Evolutionary conservation across 1,140 invertebrate genomes (phyloP), one percentile per base, ranked within the genome.

Genomic region (Pararge aegeria): DNA sequence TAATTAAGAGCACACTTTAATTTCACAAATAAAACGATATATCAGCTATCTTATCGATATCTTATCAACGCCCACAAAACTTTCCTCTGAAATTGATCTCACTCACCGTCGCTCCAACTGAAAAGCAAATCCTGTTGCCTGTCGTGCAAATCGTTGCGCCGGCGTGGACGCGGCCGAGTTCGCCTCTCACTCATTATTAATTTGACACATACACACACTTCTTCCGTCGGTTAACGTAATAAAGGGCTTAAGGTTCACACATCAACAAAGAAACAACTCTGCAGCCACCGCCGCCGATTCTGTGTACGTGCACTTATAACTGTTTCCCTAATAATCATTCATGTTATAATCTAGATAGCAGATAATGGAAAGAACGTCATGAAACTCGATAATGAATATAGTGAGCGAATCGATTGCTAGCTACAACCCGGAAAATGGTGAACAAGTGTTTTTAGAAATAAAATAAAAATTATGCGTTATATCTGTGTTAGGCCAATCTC

Each of bases 101-200:
- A 81, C 86, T 87, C 72, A 91, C 89, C 89, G 66, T 89, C 72
- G 53, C 68, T 85, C 89, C 89, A 91, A 46, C 80, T 73, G 42
- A 85, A 77, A 9, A 91, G 75, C 52, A 91, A 70, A 61, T 89
- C 89, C 69, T 89, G 86, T 19, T 80, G 75, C 49, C 81, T 83
- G 30, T 87, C 79, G 48, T 73, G 67, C 30, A 80, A 66, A 38
- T 85, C 79, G 68, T 85, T 78, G 49, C 86, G 85, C 52, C 83
- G 75, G 18, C 80, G 75, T 55, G 80, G 79, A 56, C 85, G 76
- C 53, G 80, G 73, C 59, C 80, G 78, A 50, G 65, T 58, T 59
- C 67, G 73, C 64, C 63, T 83, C 46, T 67, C 76, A 63, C 70
- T 82, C 83, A 87, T 82, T 53, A 44, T 78, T 56, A 27, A 49